Percentiles rank a stretch among this genome's conserved stretches.
These are phyloP conservation scores for Tinea pellionella DNA, from an alignment of 2,888 invertebrate species.

Conservation along the genomic window DNA sequence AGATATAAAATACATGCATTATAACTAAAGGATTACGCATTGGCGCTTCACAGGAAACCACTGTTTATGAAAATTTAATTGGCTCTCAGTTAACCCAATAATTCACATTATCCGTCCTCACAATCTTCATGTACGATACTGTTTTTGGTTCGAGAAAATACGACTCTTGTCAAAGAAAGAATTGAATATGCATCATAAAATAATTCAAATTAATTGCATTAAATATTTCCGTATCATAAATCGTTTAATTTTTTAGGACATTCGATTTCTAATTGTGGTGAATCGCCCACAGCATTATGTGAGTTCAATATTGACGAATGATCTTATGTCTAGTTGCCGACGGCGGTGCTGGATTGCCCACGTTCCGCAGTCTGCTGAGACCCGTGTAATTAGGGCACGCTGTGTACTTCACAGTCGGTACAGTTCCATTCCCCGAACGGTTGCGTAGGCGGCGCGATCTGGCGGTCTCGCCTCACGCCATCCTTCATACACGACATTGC, in stretches of 20 bases:
- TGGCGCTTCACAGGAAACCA: neutral
- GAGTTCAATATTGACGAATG: conserved; percentile 1
- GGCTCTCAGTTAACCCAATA: neutral
- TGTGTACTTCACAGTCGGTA: neutral
- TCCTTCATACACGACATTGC: conserved; percentile 61
- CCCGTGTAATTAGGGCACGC: neutral
- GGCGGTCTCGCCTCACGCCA: conserved; percentile 38
- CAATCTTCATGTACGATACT: neutral
- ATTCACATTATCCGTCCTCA: neutral
- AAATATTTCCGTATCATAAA: neutral
- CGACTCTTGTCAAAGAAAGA: neutral
- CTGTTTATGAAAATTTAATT: neutral
- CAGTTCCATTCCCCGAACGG: conserved; percentile 3
- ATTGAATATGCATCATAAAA: neutral
- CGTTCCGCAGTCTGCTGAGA: neutral
- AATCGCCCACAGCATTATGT: conserved; percentile 3
- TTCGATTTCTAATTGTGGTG: conserved; percentile 4
- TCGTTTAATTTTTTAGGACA: neutral
- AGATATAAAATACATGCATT: neutral
- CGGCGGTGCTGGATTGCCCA: conserved; percentile 2
- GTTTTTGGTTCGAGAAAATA: neutral
- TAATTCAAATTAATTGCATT: neutral
- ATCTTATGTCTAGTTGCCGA: neutral
- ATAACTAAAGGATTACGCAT: neutral
- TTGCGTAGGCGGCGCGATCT: conserved; percentile 51